phyloP scores from a whole-genome alignment of 2,888 invertebrate genomes.

The Diachrysia chrysitis region DNA sequence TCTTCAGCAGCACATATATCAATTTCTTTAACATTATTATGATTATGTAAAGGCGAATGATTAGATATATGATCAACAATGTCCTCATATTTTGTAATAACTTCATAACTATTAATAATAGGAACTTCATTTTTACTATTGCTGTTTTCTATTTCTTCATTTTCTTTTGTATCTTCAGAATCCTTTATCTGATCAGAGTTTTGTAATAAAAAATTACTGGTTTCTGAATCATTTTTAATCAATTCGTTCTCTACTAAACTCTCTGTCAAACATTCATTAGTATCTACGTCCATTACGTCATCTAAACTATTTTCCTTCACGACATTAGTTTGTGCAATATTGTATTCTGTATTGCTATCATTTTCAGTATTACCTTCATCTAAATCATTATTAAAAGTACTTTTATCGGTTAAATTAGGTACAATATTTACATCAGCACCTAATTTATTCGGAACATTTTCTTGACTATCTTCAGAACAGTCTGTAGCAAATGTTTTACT shows the following conservation, averaged over 20 bases:
- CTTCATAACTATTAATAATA: constrained; percentile 15
- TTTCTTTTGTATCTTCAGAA: constrained; percentile 3
- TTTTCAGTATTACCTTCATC: constrained; percentile 6
- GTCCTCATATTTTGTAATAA: constrained; percentile 14
- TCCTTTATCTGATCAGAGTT: constrained; percentile 11
- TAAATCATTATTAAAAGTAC: not conserved
- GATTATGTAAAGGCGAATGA: constrained; percentile 23
- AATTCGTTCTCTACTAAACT: constrained; percentile 15
- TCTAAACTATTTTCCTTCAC: constrained; percentile 8
- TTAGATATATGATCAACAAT: not conserved
- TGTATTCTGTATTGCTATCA: constrained; percentile 15
- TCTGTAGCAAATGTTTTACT: constrained; percentile 14
- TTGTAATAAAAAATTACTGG: constrained; percentile 10
- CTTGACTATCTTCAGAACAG: constrained; percentile 10
- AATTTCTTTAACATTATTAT: constrained; percentile 44
- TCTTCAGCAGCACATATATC: constrained; percentile 48
- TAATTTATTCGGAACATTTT: not conserved
- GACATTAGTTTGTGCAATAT: constrained; percentile 21
- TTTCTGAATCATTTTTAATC: constrained; percentile 3
- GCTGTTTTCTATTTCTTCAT: constrained; percentile 1
- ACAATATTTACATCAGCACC: not conserved
- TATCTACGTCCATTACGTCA: constrained; percentile 2
- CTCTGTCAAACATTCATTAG: constrained; percentile 9
- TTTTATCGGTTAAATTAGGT: constrained; percentile 15
- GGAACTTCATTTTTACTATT: not conserved